Evolutionary conservation across 2,888 invertebrate genomes (phyloP), one percentile per base, ranked within the genome.

Genomic region (Scaptomyza caliginosa): DNA sequence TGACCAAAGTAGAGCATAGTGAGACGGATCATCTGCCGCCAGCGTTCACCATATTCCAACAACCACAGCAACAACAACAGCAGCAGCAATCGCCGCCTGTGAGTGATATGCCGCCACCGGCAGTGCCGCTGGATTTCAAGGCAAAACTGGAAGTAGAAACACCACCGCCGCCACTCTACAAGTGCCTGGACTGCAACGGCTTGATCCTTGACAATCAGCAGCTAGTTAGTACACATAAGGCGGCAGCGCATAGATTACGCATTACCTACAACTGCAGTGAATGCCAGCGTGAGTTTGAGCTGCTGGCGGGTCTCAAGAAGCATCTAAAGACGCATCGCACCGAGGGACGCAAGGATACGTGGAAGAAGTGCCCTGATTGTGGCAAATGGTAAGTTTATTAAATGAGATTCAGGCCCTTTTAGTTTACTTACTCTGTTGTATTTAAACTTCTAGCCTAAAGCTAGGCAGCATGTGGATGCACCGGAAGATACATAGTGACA

Each of bases 381-480:
- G 92, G 91, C 26, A 91, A 91, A 72, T 90, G 90, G 91, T 91
- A 83, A 85, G 89, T 48, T 0, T 1, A 7, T 2, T 21, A 26
- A 2, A 6, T 11, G 0, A 10, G 2, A 28, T 28, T 8, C n/a
- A 2, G 2, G 4, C 10, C n/a, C 5, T 19, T 4, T 1, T 7
- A 28, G 8, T 19, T n/a, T 7, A 28, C n/a, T 19, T n/a, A 13
- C 30, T 11, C 3, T 17, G 8, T 10, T n/a, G 8, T 16, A 45
- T 58, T 34, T 16, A 2, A 10, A 39, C 4, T 43, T 59, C 0
- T 17, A 91, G 91, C 72, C 82, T 92, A 52, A 92, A 91, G 63
- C 76, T 90, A 56, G 91, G 91, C 45, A 91, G 91, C 71, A 90
- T 91, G 90, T 91, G 90, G 89, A 90, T 91, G 90, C 91, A 91